These are phyloP conservation scores for Theonella swinhoei DNA, from an alignment of 37 sponge, comb jelly and placozoan genomes.

Conservation along the genomic window DNA sequence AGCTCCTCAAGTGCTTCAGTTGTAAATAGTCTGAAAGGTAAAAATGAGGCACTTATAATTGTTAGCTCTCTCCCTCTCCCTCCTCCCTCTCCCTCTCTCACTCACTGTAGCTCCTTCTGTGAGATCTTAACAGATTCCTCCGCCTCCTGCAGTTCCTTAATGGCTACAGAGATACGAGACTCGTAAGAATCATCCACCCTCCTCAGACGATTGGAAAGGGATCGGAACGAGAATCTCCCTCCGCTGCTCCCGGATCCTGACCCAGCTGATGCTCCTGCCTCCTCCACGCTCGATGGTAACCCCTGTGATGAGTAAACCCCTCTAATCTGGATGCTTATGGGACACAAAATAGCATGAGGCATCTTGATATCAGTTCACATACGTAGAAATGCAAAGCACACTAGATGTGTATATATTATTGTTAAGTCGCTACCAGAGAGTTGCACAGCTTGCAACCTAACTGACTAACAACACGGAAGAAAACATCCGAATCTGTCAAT, in stretches of 20 bases:
- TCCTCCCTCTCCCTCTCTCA: no score
- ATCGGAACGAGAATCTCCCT: conserved; percentile 41
- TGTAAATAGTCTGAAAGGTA: conserved; percentile 51
- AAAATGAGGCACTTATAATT: background rate
- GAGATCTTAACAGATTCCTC: conserved; percentile 34
- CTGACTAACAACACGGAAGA: no score
- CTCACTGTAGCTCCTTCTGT: conserved; percentile 64
- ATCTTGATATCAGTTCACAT: no score
- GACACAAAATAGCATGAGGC: no score
- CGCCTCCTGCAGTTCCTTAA: conserved; percentile 54
- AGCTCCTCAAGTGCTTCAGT: conserved; percentile 64
- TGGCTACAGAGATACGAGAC: conserved; percentile 31
- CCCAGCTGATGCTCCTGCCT: background rate
- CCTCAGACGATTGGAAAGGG: conserved; percentile 26
- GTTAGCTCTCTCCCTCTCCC: background rate
- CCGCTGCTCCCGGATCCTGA: conserved; percentile 4
- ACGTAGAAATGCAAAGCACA: no score
- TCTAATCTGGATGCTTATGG: no score
- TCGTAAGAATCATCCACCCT: conserved; percentile 66
- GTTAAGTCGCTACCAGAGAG: no score
- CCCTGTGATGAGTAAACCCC: background rate
- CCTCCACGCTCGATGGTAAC: background rate
- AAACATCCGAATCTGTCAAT: no score
- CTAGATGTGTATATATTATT: no score
- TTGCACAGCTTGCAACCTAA: no score